Percentiles rank a stretch among this genome's conserved stretches.
These are phyloP conservation scores for Noturus placidus DNA, from an alignment of 2,113 vertebrate species.

Conservation along the genomic window DNA sequence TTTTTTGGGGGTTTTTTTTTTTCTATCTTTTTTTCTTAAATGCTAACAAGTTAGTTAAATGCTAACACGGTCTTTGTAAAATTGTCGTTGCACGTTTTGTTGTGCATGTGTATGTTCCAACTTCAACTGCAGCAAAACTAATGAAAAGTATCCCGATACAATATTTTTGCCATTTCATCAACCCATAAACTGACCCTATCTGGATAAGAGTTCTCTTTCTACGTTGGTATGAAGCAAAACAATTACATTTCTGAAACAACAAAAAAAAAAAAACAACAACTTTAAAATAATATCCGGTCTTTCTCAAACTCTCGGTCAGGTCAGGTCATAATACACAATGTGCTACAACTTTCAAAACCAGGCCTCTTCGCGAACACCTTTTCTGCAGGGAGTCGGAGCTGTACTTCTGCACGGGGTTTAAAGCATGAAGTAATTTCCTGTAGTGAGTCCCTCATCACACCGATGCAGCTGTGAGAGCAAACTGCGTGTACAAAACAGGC, in stretches of 20 bases:
- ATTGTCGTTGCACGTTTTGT: too few relatives aligned
- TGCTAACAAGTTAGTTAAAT: too few relatives aligned
- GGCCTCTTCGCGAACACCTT: not conserved
- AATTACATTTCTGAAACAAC: not conserved
- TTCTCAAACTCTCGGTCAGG: not conserved
- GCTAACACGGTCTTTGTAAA: too few relatives aligned
- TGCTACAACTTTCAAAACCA: not conserved
- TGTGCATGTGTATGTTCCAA: not conserved
- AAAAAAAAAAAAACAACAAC: not conserved
- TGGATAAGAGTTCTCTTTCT: not conserved
- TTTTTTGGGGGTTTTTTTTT: not conserved
- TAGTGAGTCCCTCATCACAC: not conserved
- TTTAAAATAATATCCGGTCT: not conserved
- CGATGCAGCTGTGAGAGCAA: constrained; percentile 28
- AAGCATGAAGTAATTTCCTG: constrained; percentile 55
- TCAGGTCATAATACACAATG: not conserved
- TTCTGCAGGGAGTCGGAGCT: constrained; percentile 7
- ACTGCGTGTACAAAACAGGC: not conserved
- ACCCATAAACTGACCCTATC: not conserved
- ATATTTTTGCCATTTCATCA: not conserved
- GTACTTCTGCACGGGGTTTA: constrained; percentile 13
- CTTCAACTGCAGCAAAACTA: not conserved
- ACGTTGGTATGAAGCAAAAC: not conserved
- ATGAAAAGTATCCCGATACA: not conserved
- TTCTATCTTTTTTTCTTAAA: not conserved